Percentiles rank a stretch among this genome's conserved stretches.
Conservation (phyloP, 2,797 vertebrate species). For the Eulemur albifrons region DNA sequence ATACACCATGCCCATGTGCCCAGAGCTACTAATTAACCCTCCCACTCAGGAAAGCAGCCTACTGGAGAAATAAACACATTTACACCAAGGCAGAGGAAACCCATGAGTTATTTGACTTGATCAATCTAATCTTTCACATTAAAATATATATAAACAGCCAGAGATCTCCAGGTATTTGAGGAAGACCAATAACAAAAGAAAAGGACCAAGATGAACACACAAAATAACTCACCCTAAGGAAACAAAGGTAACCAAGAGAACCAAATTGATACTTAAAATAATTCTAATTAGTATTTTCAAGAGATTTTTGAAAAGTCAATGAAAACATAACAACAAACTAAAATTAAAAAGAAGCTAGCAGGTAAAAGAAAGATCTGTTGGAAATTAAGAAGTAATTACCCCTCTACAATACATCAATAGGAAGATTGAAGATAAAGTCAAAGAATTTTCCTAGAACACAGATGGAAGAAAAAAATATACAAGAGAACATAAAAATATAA, state of each 20-base stretch:
- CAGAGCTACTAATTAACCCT: background rate
- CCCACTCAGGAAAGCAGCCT: background rate
- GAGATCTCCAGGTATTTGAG: background rate
- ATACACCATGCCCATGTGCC: background rate
- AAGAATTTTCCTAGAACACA: background rate
- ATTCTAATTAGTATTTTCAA: background rate
- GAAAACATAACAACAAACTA: background rate
- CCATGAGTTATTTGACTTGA: background rate
- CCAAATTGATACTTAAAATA: background rate
- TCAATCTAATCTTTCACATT: background rate
- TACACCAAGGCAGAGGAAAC: background rate
- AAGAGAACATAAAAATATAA: background rate
- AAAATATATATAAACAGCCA: background rate
- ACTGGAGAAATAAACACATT: background rate
- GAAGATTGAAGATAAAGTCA: background rate
- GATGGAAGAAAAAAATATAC: background rate
- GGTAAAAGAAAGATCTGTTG: background rate
- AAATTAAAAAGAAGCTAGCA: background rate
- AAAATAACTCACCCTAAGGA: background rate
- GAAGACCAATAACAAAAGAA: background rate
- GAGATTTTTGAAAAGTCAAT: background rate
- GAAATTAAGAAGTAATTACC: background rate
- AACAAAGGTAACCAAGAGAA: background rate
- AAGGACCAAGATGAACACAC: background rate
- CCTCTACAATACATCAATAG: background rate